Percentiles rank a stretch among this genome's conserved stretches.
Conservation (phyloP, 1,140 invertebrate genomes). For the Phenacoccus solenopsis region DNA sequence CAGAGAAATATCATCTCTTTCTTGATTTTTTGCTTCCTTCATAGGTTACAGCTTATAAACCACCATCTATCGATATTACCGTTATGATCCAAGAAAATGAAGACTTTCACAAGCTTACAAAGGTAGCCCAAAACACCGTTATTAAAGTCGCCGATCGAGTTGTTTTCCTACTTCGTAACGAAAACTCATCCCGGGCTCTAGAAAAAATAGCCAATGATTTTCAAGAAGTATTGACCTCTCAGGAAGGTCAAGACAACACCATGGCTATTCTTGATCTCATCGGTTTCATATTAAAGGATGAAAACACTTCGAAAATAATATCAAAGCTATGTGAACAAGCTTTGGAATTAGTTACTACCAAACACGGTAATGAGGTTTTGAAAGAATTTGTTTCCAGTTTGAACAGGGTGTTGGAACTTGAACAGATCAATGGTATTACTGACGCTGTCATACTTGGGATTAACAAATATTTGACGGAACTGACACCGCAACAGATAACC, state of each 20-base stretch:
- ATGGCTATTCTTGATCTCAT: not conserved
- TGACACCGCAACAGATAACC: not conserved
- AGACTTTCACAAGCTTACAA: too few relatives aligned
- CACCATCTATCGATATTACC: too few relatives aligned
- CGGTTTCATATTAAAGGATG: not conserved
- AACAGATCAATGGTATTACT: not conserved
- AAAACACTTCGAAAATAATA: not conserved
- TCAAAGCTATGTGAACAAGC: not conserved
- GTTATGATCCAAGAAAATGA: too few relatives aligned
- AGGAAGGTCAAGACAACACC: not conserved
- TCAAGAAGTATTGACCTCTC: not conserved
- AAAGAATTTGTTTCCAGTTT: not conserved
- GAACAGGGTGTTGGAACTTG: not conserved
- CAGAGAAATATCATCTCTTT: too few relatives aligned
- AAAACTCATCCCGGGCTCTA: not conserved
- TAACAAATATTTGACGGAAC: not conserved
- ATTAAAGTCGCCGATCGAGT: too few relatives aligned
- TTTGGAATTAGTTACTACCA: not conserved
- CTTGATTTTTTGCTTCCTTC: too few relatives aligned
- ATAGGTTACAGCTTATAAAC: too few relatives aligned
- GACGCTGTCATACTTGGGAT: not conserved
- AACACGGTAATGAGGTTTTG: not conserved
- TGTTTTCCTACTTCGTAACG: not conserved
- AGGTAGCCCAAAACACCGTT: too few relatives aligned
- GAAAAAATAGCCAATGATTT: not conserved